Evolutionary conservation across 2,797 vertebrate species (phyloP).

Genomic region (Pseudochirops corinnae): DNA sequence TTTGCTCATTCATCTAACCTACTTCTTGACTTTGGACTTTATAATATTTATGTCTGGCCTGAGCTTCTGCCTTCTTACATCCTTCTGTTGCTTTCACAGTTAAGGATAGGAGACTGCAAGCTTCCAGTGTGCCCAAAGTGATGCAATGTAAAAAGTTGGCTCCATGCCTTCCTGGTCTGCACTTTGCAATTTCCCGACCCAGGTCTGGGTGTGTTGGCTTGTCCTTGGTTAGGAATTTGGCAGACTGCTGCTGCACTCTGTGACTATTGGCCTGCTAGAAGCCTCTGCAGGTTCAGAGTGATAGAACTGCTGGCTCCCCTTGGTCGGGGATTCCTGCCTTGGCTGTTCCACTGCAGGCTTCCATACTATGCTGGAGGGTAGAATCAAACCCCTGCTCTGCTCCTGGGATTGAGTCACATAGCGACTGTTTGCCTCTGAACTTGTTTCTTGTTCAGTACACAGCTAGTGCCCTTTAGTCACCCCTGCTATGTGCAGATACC

Average conservation of each 20-base stretch:
- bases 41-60: background rate
- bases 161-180: background rate
- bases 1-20: background rate
- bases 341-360: background rate
- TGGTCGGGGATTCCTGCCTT: background rate
- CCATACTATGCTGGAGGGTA: background rate
- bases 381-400: background rate
- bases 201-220: background rate
- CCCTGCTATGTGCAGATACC: background rate
- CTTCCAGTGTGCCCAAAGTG: background rate
- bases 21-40: background rate
- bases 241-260: no score
- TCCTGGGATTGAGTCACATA: background rate
- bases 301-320: background rate
- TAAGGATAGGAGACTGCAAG: background rate
- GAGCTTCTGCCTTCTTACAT: background rate
- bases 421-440: background rate
- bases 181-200: background rate
- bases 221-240: background rate
- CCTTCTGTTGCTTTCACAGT: background rate
- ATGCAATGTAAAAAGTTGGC: background rate
- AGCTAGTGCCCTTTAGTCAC: background rate
- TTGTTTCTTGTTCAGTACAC: background rate
- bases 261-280: no score
- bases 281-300: no score